Evolutionary conservation across 1,140 invertebrate species (phyloP).

Genomic region (Drosophila hydei): DNA sequence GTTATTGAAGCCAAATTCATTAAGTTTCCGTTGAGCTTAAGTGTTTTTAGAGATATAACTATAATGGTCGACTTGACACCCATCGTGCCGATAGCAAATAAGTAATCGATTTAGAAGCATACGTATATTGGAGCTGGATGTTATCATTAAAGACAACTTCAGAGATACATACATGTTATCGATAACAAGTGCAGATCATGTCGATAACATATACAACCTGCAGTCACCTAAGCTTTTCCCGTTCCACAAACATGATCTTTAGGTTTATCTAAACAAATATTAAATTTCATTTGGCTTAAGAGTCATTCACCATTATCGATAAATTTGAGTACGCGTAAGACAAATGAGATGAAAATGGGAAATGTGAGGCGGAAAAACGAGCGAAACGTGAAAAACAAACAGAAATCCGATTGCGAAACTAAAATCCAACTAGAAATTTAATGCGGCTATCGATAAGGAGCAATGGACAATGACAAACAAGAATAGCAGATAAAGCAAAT

Average conservation of each 20-base stretch:
- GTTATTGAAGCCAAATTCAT: too few species aligned
- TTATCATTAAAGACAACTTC: too few species aligned
- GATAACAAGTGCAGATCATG: not conserved
- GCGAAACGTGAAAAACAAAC: not conserved
- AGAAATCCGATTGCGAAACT: slow-evolving; percentile 7
- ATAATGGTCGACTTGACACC: too few species aligned
- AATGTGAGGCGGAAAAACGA: not conserved
- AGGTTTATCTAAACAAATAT: not conserved
- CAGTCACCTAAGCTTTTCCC: too few species aligned
- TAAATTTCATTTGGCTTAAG: not conserved
- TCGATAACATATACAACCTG: not conserved
- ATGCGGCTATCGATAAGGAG: slow-evolving; percentile 28
- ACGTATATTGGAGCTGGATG: too few species aligned
- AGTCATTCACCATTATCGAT: not conserved
- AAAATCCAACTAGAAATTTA: slow-evolving; percentile 41
- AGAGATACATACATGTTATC: not conserved
- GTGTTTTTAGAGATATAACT: too few species aligned
- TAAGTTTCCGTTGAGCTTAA: too few species aligned
- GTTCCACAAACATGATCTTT: too few species aligned
- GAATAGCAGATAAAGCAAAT: slow-evolving; percentile 25
- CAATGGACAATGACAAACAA: slow-evolving; percentile 20
- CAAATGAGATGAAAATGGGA: slow-evolving; percentile 32
- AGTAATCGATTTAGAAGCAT: too few species aligned
- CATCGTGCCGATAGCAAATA: too few species aligned
- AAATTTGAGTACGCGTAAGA: slow-evolving; percentile 41